Base-by-base conservation (phyloP, 2,888 invertebrate species). In the Ennomos erosarius region DNA sequence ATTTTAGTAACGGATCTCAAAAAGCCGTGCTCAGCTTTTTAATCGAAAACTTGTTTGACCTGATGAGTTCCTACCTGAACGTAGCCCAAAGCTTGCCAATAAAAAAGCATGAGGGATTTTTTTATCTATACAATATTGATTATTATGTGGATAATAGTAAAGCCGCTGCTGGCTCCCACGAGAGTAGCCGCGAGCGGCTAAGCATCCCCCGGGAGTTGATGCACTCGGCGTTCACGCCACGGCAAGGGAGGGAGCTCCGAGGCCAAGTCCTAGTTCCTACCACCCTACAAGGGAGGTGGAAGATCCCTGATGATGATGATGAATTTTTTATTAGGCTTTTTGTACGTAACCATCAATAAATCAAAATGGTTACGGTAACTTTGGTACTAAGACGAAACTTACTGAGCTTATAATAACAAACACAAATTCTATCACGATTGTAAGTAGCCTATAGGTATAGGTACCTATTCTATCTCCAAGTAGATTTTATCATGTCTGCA, bases 401-500 rank as follows among this genome's bases (percentile, higher is more conserved):
- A 39, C 1, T 39, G n/a, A 11, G 11, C 38, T 39, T 39, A 11
- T 11, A 10, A n/a, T n/a, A 39, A 42, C 16, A 13, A 5, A 16
- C 26, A 16, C 13, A 36, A 36, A 3, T 45, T 11, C n/a, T 46
- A 8, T 34, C 12, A 53, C 5, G 5, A 26, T 26, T 26, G 26
- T 26, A 26, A 26, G 26, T 26, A 26, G 26, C 26, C n/a, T n/a
- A n/a, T 26, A 26, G 26, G 26, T 50, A n/a, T n/a, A 39, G n/a
- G n/a, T n/a, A n/a, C n/a, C n/a, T n/a, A n/a, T n/a, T n/a, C 54
- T 57, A 61, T 36, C 47, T 82, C 92, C 92, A 87, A 55, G 90
- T 85, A 51, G 82, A 74, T 73, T 91, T 93, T 45, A 93, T 92
- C 85, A 93, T 85, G 69, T 93, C 93, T 5, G 93, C 90, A 9